Evolutionary conservation across 2,888 invertebrate genomes (phyloP), one percentile per base, ranked within the genome.

Genomic region (Cryptus armator): DNA sequence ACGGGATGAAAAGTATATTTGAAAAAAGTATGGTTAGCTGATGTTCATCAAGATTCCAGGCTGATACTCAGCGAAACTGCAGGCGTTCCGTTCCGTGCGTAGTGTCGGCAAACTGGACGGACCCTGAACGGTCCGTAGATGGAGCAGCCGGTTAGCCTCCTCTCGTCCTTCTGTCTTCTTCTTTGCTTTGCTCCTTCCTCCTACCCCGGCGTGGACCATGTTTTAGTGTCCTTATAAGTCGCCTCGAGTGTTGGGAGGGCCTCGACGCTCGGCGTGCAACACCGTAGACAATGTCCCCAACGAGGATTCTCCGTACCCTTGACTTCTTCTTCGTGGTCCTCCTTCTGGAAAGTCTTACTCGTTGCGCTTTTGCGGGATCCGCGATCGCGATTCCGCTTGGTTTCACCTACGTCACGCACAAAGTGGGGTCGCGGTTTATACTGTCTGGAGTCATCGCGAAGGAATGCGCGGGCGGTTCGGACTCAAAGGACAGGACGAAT

Each of bases 151-250:
- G 64, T 82, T 71, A 71, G 44, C 44, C 76, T 46, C 19, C 62
- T 79, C 75, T 70, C 62, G 56, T 48, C 56, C 56, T 68, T 64
- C 71, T 48, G 67, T 81, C 43, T 37, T 46, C 44, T 74, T 74
- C 67, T 62, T 70, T 51, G 37, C 71, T 24, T 68, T 29, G 59
- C 51, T 62, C 37, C 62, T 29, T 68, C 53, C 62, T 53, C 29
- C 51, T 72, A 48, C 64, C 74, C 37, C 19, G 37, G 10, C 78
- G 24, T 10, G 68, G 51, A 88, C 87, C 88, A 86, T 86, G 88
- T 87, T 86, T 89, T 86, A 86, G 87, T 89, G 82, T 88, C 92
- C 92, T 91, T 92, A 92, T 92, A 92, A 88, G 92, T 91, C 90
- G 37, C 51, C 87, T 87, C 81, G 83, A 84, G 53, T 74, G 86